Evolutionary conservation across 2,113 vertebrate species (phyloP).

Genomic region (Mugil cephalus): DNA sequence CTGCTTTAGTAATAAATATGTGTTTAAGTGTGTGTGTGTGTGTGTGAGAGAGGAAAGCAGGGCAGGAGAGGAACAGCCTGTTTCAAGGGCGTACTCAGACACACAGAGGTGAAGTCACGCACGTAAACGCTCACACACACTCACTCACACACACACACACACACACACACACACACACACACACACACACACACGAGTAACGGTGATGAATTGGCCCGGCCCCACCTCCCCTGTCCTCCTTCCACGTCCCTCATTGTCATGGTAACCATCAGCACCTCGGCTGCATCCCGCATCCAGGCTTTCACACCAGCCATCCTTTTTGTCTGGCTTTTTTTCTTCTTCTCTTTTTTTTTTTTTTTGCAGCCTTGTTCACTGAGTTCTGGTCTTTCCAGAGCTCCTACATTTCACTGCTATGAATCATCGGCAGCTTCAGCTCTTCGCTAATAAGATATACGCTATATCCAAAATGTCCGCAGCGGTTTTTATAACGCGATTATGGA

Average conservation of each 20-base stretch:
- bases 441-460: background rate
- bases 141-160: slow-evolving; percentile 34
- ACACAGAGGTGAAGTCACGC: slow-evolving; percentile 64
- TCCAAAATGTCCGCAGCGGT: no score
- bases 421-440: background rate
- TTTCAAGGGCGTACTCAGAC: slow-evolving; percentile 68
- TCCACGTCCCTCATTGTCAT: slow-evolving; percentile 69
- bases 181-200: slow-evolving; percentile 29
- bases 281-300: slow-evolving; percentile 63
- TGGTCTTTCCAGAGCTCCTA: slow-evolving; percentile 1
- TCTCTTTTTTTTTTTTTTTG: background rate
- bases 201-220: slow-evolving; percentile 69
- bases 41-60: slow-evolving; percentile 17
- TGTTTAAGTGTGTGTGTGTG: slow-evolving; percentile 17
- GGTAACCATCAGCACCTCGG: slow-evolving; percentile 79
- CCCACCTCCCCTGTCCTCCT: slow-evolving; percentile 57
- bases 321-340: slow-evolving; percentile 2
- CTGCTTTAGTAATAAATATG: slow-evolving; percentile 39
- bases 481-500: background rate
- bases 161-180: slow-evolving; percentile 34
- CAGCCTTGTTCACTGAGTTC: slow-evolving; percentile 9
- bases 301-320: slow-evolving; percentile 68
- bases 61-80: slow-evolving; percentile 14
- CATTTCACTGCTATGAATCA: slow-evolving; percentile 7
- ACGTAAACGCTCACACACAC: slow-evolving; percentile 37